Conservation (phyloP, 1,140 invertebrate genomes). For the Pseudomyrmex cubaensis region DNA sequence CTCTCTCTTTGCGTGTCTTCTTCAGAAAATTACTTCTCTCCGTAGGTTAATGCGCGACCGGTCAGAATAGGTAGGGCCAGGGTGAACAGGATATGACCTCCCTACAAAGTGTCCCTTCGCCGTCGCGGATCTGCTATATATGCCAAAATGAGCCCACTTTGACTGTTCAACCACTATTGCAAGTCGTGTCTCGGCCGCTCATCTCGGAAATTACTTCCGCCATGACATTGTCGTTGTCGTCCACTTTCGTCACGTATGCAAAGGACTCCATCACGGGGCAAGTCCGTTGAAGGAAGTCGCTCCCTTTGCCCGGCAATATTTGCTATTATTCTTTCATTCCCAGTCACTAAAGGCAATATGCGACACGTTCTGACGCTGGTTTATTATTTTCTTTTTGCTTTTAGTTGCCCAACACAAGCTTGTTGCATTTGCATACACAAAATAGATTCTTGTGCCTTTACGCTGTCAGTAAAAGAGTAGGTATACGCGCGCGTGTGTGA, state of each 20-base stretch:
- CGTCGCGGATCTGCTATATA: conserved; percentile 71
- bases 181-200: conserved; percentile 79
- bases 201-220: conserved; percentile 85
- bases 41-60: conserved; percentile 68
- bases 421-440: conserved; percentile 39
- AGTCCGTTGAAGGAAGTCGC: conserved; percentile 65
- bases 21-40: conserved; percentile 72
- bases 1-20: conserved; percentile 65
- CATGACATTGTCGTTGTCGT: conserved; percentile 72
- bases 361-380: conserved; percentile 18
- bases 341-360: conserved; percentile 58
- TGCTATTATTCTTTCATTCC: conserved; percentile 48
- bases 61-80: conserved; percentile 65
- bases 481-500: not conserved
- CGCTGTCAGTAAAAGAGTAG: conserved; percentile 7
- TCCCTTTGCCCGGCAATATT: conserved; percentile 61
- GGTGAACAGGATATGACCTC: conserved; percentile 84
- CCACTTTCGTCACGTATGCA: conserved; percentile 63
- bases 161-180: conserved; percentile 85
- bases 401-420: conserved; percentile 16
- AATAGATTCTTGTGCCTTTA: conserved; percentile 30
- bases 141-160: conserved; percentile 84
- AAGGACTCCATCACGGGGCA: conserved; percentile 67
- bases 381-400: conserved; percentile 27
- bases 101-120: conserved; percentile 76